Conservation (phyloP, 2,888 invertebrate species). For the Caenorhabditis panamensis region DNA sequence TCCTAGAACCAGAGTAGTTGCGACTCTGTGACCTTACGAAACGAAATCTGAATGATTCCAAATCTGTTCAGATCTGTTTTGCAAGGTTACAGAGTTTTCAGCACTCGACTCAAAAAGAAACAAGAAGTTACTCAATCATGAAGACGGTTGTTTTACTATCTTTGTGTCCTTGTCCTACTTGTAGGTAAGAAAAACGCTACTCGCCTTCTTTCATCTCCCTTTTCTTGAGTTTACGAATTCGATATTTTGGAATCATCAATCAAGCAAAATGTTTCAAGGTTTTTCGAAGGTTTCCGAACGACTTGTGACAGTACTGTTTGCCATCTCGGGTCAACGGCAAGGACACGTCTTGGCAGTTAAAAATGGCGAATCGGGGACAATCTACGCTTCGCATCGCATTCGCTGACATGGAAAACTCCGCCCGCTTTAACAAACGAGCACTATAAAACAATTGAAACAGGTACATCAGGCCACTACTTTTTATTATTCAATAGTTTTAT, state of each 20-base stretch:
- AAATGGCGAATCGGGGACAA: constrained; percentile 29
- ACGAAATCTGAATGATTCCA: not conserved
- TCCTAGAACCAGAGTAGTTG: not conserved
- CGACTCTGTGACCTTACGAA: not conserved
- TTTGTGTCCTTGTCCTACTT: no score
- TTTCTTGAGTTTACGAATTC: constrained; percentile 3
- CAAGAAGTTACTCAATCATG: not conserved
- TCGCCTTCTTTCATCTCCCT: constrained; percentile 6
- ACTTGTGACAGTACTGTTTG: constrained; percentile 16
- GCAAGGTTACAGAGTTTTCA: not conserved
- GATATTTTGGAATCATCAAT: constrained; percentile 22
- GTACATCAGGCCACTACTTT: not conserved
- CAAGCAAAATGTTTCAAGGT: constrained; percentile 40
- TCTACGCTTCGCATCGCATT: constrained; percentile 25
- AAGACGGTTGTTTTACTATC: not conserved
- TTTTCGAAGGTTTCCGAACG: constrained; percentile 38
- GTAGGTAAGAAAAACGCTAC: not conserved
- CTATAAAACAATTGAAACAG: constrained; percentile 25
- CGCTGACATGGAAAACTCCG: constrained; percentile 32
- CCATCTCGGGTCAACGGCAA: constrained; percentile 35
- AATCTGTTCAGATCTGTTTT: not conserved
- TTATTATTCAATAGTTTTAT: not conserved
- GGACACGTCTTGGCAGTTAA: constrained; percentile 34
- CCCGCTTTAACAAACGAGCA: constrained; percentile 3
- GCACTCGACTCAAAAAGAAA: not conserved